Evolutionary conservation across 2,888 invertebrate genomes (phyloP).

Genomic region (Crepidodera aurea): DNA sequence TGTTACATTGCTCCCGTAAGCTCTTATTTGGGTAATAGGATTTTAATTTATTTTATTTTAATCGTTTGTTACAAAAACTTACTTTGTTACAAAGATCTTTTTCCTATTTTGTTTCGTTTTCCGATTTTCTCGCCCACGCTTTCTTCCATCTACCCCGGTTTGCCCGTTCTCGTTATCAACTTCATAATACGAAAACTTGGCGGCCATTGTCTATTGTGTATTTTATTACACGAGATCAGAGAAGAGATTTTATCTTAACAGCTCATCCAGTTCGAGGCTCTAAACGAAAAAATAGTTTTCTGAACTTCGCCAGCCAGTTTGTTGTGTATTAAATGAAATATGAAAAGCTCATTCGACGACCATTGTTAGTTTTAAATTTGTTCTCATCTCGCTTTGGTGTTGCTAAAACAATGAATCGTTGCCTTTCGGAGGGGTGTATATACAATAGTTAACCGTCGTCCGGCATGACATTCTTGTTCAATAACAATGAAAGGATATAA

Average conservation of each 20-base stretch:
- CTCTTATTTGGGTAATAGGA: too few species aligned
- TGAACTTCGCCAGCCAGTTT: constrained; percentile 26
- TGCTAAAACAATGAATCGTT: constrained; percentile 16
- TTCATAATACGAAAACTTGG: constrained; percentile 32
- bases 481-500: constrained; percentile 19
- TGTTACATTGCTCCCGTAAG: too few species aligned
- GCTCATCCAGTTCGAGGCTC: constrained; percentile 35
- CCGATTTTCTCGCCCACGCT: not conserved
- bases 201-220: constrained; percentile 41
- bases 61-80: too few species aligned
- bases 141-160: not conserved
- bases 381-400: constrained; percentile 16
- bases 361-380: constrained; percentile 36
- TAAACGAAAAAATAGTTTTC: constrained; percentile 28
- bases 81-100: too few species aligned
- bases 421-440: not conserved
- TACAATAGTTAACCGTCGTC: constrained; percentile 21
- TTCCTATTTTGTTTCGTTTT: too few species aligned
- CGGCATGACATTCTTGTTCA: constrained; percentile 20
- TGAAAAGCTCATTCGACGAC: constrained; percentile 35
- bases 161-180: constrained; percentile 3
- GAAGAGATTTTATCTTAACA: constrained; percentile 40
- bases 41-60: too few species aligned
- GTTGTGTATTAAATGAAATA: constrained; percentile 37
- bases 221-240: constrained; percentile 34